phyloP scores from a whole-genome alignment of 2,113 vertebrate genomes.

The Grallaria varia region DNA sequence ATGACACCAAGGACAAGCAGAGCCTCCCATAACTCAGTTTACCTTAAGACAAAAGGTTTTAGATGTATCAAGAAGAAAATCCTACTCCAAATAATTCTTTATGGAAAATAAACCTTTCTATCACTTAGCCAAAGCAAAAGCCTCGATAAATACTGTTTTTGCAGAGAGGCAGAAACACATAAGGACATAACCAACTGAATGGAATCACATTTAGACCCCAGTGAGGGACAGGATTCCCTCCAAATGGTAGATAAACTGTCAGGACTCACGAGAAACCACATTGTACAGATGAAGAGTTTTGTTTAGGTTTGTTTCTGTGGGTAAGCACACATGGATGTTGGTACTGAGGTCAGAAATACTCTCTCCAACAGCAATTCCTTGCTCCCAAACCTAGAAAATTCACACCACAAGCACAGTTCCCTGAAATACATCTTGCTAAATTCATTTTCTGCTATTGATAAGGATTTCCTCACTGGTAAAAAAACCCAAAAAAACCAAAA shows the following conservation, averaged over 20 bases:
- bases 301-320: neutral
- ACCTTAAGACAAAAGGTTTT: neutral
- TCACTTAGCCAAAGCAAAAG: neutral
- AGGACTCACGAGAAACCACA: neutral
- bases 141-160: neutral
- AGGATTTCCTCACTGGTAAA: neutral
- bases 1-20: neutral
- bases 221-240: neutral
- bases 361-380: neutral
- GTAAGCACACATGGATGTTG: neutral
- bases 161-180: neutral
- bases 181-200: neutral
- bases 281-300: neutral
- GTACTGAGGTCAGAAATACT: neutral
- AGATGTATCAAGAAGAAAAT: neutral
- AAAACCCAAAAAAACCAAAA: too few species aligned
- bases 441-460: neutral
- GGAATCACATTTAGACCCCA: neutral
- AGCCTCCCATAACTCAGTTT: neutral
- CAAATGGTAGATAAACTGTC: neutral
- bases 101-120: neutral
- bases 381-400: neutral
- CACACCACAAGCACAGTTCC: neutral
- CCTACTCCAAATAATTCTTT: neutral
- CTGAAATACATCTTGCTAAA: neutral